Conservation (phyloP, 1,140 invertebrate genomes). For the Listronotus oregonensis region DNA sequence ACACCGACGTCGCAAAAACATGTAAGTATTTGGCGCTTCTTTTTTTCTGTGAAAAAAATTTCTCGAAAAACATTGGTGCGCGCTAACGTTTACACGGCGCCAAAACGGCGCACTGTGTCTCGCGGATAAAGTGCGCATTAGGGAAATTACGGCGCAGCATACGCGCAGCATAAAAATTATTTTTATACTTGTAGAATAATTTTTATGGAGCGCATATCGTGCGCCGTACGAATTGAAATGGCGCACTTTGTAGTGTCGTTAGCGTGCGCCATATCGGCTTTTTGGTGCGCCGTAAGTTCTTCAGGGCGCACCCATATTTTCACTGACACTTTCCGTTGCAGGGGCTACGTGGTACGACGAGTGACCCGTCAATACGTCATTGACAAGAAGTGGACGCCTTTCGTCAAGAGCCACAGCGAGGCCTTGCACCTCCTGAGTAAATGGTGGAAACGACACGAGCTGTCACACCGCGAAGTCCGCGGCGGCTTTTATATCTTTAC, state of each 20-base stretch:
- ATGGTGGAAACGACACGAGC: conserved; percentile 1
- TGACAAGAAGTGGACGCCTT: conserved; percentile 1
- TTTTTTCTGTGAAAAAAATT: too few relatives aligned
- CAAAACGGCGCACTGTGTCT: too few relatives aligned
- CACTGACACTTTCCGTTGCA: conserved; percentile 1
- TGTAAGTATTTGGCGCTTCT: too few relatives aligned
- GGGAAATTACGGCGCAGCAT: too few relatives aligned
- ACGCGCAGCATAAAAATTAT: too few relatives aligned
- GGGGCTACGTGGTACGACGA: background rate
- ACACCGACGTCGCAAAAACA: too few relatives aligned
- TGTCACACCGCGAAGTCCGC: conserved; percentile 1
- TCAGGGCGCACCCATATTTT: conserved; percentile 1
- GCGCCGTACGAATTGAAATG: background rate
- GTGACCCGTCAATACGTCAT: conserved; percentile 1
- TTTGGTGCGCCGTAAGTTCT: conserved; percentile 1
- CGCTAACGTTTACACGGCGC: too few relatives aligned
- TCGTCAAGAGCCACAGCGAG: conserved; percentile 1
- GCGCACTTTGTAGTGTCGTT: conserved; percentile 1
- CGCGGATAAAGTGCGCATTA: too few relatives aligned
- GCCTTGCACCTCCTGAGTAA: conserved; percentile 1
- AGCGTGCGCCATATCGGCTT: conserved; percentile 1
- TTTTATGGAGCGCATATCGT: too few relatives aligned
- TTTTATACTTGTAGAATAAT: too few relatives aligned
- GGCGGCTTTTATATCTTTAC: conserved; percentile 1
- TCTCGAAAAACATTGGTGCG: too few relatives aligned